Conservation (phyloP, 2,113 vertebrate genomes). For the Dendropsophus ebraccatus region DNA sequence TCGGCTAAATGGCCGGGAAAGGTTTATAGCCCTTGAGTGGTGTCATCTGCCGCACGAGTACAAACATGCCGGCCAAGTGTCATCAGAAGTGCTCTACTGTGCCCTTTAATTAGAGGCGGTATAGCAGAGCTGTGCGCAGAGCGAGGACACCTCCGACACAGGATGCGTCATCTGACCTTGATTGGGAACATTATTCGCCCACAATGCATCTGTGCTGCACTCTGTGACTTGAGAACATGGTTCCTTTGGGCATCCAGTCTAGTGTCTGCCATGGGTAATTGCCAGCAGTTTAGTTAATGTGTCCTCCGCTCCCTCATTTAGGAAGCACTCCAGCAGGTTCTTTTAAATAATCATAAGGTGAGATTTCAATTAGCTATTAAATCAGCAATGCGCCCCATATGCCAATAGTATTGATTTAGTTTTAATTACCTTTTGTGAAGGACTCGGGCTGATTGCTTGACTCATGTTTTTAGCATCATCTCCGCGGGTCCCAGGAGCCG, state of each 20-base stretch:
- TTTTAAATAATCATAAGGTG: slow-evolving; percentile 51
- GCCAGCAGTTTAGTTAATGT: slow-evolving; percentile 2
- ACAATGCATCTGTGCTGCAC: background rate
- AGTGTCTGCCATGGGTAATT: slow-evolving; percentile 14
- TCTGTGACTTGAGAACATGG: background rate
- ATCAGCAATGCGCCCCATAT: slow-evolving; percentile 32
- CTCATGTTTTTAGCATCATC: slow-evolving; percentile 22
- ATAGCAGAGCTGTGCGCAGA: background rate
- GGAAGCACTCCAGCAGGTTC: slow-evolving; percentile 13
- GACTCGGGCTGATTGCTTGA: slow-evolving; percentile 22
- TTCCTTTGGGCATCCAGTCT: background rate
- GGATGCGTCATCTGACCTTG: slow-evolving; percentile 9
- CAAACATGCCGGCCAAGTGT: background rate
- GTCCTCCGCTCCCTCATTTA: slow-evolving; percentile 18
- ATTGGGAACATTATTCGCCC: slow-evolving; percentile 4
- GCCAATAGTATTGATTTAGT: slow-evolving; percentile 50
- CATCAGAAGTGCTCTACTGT: background rate
- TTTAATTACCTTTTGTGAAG: slow-evolving; percentile 56
- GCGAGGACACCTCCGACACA: background rate
- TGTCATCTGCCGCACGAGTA: background rate
- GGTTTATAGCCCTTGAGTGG: background rate
- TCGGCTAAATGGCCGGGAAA: background rate
- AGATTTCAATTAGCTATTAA: slow-evolving; percentile 50
- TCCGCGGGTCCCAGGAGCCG: background rate
- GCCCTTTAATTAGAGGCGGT: background rate